Evolutionary conservation across 1,140 invertebrate genomes (phyloP), one percentile per base, ranked within the genome.

Genomic region (Euura lappo): DNA sequence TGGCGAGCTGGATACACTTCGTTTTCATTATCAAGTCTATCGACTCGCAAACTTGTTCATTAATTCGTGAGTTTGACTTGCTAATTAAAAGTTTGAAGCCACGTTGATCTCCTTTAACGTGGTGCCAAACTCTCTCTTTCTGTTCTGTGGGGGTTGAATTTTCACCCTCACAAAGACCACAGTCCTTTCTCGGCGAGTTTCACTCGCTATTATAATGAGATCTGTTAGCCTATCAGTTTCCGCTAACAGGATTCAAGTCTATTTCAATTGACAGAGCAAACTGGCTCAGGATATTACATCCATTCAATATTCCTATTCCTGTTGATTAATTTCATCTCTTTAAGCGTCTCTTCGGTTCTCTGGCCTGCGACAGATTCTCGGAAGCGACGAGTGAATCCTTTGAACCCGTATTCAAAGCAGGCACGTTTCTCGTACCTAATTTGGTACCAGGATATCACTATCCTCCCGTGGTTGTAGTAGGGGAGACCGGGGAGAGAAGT

Each of bases 61-160:
- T 60, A 60, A 60, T 60, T 60, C 51, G 51, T 60, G 10, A n/a
- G 51, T 60, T 60, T 60, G 51, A 60, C 51, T 60, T 60, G 51
- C 51, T 60, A 60, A 60, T 60, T 60, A 60, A 60, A 60, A 60
- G 51, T 60, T 60, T 60, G 10, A 60, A 60, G 51, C 51, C 13
- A 8, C 51, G 4, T 60, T 11, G 51, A 60, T 60, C 51, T 60
- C 13, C 51, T 60, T 60, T 60, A n/a, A n/a, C 51, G 13, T 60
- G 51, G 8, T n/a, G 51, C 51, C 10, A 60, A 60, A 4, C 51
- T 60, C 6, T 28, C 28, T 28, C 28, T 28, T 28, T 28, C 28
- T 28, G 1, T 28, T 28, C 28, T 28, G 28, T 28, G 28, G 51
- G 51, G 13, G 51, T 60, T 28, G 28, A 28, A 28, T 28, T 6